Conservation (phyloP, 2,888 invertebrate species). For the Rugalucina vietnamica region DNA sequence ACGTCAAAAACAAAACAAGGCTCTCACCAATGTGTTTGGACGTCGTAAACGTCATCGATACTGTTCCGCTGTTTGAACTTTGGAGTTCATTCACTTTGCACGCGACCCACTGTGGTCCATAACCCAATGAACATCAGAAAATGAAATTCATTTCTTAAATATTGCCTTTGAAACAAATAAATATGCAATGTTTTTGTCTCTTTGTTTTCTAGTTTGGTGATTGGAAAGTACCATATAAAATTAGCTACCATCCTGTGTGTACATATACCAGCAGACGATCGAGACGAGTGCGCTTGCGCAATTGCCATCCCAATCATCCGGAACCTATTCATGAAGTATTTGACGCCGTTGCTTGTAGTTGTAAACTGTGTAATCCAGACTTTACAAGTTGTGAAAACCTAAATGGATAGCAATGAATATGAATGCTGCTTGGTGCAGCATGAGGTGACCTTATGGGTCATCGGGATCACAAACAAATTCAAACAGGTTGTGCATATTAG, state of each 20-base stretch:
- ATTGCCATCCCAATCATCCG: slow-evolving; percentile 91
- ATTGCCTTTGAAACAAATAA: neutral
- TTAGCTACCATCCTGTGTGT: slow-evolving; percentile 93
- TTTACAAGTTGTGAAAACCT: slow-evolving; percentile 89
- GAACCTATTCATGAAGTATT: slow-evolving; percentile 90
- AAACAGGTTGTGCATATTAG: too few relatives aligned
- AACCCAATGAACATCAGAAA: too few relatives aligned
- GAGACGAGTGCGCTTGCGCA: slow-evolving; percentile 87
- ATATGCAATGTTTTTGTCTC: neutral
- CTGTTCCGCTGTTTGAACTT: too few relatives aligned
- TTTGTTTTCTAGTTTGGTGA: slow-evolving; percentile 89
- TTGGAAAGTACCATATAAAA: slow-evolving; percentile 95
- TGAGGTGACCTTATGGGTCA: too few relatives aligned
- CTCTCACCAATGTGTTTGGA: too few relatives aligned
- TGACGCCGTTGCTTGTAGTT: slow-evolving; percentile 91
- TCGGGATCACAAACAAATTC: too few relatives aligned
- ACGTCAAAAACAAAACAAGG: too few relatives aligned
- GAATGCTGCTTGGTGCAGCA: too few relatives aligned
- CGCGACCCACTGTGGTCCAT: too few relatives aligned
- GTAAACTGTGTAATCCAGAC: slow-evolving; percentile 89
- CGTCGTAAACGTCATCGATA: too few relatives aligned
- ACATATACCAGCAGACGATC: slow-evolving; percentile 90
- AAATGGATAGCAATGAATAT: slow-evolving; percentile 74
- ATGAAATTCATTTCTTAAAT: too few relatives aligned
- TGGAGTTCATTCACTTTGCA: too few relatives aligned